These are phyloP conservation scores for Philopotamus ludificatus DNA, from an alignment of 1,140 invertebrate genomes.

Conservation along the genomic window DNA sequence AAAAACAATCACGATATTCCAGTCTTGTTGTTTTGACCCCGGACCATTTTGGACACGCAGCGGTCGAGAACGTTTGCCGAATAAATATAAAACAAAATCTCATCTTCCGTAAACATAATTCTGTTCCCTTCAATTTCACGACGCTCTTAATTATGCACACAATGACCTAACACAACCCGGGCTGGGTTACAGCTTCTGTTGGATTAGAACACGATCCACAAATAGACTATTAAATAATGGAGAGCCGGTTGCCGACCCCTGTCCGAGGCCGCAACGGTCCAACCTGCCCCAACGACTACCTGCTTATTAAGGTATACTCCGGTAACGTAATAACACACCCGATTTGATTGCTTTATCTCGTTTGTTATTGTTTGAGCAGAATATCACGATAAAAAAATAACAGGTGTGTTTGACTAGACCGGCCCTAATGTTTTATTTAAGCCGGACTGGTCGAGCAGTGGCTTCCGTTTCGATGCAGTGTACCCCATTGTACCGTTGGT, in stretches of 20 bases:
- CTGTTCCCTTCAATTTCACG: neutral
- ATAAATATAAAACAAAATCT: no score
- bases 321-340: conserved; percentile 20
- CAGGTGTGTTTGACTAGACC: conserved; percentile 30
- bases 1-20: conserved; percentile 5
- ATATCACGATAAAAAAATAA: conserved; percentile 30
- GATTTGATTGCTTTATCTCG: conserved; percentile 37
- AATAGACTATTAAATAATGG: no score
- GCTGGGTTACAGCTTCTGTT: no score
- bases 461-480: conserved; percentile 25
- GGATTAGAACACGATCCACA: neutral
- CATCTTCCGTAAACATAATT: no score
- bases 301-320: conserved; percentile 33
- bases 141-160: no score
- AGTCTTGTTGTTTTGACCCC: conserved; percentile 26
- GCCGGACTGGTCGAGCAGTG: neutral
- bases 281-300: conserved; percentile 19
- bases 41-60: neutral
- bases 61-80: no score
- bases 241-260: neutral
- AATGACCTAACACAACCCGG: no score
- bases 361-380: conserved; percentile 36
- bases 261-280: neutral
- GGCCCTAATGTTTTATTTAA: conserved; percentile 10
- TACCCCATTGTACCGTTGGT: no score